Conservation (phyloP, 2,113 vertebrate species). For the Elaphurus davidianus region DNA sequence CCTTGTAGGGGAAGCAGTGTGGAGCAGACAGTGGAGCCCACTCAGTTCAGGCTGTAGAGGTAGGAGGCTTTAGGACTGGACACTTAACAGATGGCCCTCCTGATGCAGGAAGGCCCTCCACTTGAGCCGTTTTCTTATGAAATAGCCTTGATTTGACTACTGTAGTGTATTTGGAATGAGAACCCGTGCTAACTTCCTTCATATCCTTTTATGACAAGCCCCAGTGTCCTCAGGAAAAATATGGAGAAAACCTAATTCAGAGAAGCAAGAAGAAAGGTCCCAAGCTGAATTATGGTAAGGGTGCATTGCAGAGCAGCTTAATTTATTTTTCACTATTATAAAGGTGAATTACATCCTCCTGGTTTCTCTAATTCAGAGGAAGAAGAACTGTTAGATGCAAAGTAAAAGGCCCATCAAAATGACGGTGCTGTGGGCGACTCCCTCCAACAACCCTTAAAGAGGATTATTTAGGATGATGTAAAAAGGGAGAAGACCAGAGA, state of each 20-base stretch:
- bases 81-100: not conserved
- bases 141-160: not conserved
- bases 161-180: not conserved
- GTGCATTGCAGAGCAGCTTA: not conserved
- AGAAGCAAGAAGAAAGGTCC: not conserved
- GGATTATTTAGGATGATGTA: conserved; percentile 45
- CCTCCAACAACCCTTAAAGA: not conserved
- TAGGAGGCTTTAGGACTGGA: not conserved
- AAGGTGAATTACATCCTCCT: conserved; percentile 59
- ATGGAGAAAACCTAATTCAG: not conserved
- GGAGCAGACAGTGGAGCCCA: not conserved
- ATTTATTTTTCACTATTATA: conserved; percentile 39
- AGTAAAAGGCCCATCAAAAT: conserved; percentile 62
- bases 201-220: not conserved
- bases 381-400: conserved; percentile 40
- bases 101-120: not conserved
- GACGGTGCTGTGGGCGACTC: not conserved
- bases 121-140: not conserved
- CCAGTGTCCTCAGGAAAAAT: not conserved
- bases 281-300: not conserved
- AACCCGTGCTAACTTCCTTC: not conserved
- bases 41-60: not conserved
- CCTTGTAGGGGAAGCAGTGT: not conserved
- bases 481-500: not conserved
- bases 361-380: conserved; percentile 42